Evolutionary conservation across 2,797 vertebrate species (phyloP).

Genomic region (Tokudaia tokunoshimensis): DNA sequence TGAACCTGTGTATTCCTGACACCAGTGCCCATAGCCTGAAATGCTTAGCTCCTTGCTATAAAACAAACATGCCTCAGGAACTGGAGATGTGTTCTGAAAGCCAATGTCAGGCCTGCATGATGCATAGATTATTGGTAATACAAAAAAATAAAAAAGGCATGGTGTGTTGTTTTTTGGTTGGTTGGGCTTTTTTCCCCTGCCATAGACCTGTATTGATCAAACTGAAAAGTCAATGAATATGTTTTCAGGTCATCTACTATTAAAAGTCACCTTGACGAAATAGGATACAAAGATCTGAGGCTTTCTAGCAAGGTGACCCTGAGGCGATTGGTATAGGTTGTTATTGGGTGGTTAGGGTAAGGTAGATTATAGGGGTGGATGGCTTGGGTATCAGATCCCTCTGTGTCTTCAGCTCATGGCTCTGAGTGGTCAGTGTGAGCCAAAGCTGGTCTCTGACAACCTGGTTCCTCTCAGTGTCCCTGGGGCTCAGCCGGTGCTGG

Average conservation of each 20-base stretch:
- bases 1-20: neutral
- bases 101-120: neutral
- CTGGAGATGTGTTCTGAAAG: constrained; percentile 68
- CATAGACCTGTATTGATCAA: constrained; percentile 70
- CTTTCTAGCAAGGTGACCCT: constrained; percentile 5
- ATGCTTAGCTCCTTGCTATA: constrained; percentile 61
- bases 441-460: neutral
- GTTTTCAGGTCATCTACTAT: constrained; percentile 65
- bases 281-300: neutral
- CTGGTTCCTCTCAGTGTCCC: neutral
- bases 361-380: fast-evolving
- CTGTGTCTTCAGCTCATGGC: neutral
- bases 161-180: neutral
- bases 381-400: neutral
- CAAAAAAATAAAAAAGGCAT: neutral
- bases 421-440: neutral
- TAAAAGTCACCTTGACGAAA: constrained; percentile 58
- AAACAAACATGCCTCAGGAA: constrained; percentile 63
- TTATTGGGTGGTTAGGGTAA: neutral
- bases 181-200: neutral
- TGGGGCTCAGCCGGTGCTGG: neutral
- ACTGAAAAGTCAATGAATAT: constrained; percentile 60
- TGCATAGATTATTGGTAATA: constrained; percentile 46
- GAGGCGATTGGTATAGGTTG: neutral
- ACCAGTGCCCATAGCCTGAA: neutral